Conservation (phyloP, 2,888 invertebrate genomes). For the Eueremaeus valkanovi region DNA sequence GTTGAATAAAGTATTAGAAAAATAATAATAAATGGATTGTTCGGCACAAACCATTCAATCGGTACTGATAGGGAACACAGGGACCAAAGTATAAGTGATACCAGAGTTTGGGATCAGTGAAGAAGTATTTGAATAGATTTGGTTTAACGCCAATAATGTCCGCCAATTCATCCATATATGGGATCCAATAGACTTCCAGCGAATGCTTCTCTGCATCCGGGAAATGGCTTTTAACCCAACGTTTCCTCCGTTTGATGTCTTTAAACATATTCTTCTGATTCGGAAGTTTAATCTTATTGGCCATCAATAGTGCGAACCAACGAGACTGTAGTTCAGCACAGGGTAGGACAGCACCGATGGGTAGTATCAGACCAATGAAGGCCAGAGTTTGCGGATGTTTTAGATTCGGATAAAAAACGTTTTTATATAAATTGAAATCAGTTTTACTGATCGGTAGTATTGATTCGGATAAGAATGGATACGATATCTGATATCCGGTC, state of each 20-base stretch:
- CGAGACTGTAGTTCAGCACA: conserved; percentile 56
- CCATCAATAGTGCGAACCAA: conserved; percentile 53
- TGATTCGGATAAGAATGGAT: conserved; percentile 52
- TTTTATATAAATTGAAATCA: conserved; percentile 52
- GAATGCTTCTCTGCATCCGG: conserved; percentile 44
- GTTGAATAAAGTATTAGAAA: too few species aligned
- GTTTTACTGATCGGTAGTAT: conserved; percentile 43
- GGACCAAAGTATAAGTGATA: conserved; percentile 51
- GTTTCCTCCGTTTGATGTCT: conserved; percentile 50
- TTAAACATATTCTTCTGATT: conserved; percentile 50
- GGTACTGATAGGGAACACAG: conserved; percentile 52
- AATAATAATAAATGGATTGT: background rate
- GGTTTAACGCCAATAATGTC: conserved; percentile 53
- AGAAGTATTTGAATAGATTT: conserved; percentile 50
- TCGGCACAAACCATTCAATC: conserved; percentile 49
- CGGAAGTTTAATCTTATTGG: conserved; percentile 50
- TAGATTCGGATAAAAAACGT: conserved; percentile 53
- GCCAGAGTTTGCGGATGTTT: conserved; percentile 52
- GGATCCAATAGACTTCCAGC: conserved; percentile 46
- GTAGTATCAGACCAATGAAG: conserved; percentile 55
- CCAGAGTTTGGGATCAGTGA: conserved; percentile 49
- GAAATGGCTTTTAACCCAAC: conserved; percentile 48
- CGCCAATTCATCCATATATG: conserved; percentile 55
- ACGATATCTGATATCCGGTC: conserved; percentile 52
- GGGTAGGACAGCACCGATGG: conserved; percentile 55